phyloP scores from a whole-genome alignment of 1,140 invertebrate species.

The Potamilus streckersoni region DNA sequence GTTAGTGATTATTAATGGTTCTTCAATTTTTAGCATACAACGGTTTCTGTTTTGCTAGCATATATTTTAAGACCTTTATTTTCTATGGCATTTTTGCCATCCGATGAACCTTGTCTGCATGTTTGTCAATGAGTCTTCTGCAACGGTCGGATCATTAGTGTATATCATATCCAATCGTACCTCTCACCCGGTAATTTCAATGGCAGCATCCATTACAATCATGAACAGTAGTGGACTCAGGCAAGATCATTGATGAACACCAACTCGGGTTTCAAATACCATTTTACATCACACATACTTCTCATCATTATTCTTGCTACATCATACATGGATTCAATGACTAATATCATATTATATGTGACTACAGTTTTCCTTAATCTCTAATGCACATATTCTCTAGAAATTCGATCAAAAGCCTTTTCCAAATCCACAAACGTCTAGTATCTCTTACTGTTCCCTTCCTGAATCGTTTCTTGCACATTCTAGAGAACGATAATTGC shows the following conservation, averaged over 20 bases:
- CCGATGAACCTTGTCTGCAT: background rate
- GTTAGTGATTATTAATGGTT: background rate
- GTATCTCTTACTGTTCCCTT: constrained; percentile 6
- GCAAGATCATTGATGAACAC: constrained; percentile 15
- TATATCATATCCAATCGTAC: background rate
- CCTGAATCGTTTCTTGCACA: constrained; percentile 4
- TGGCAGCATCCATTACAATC: background rate
- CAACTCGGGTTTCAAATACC: constrained; percentile 7
- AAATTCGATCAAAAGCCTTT: constrained; percentile 13
- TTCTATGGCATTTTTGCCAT: constrained; percentile 14
- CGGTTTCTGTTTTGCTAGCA: background rate
- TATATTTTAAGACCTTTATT: constrained; percentile 13
- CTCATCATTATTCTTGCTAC: background rate
- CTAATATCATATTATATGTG: constrained; percentile 3
- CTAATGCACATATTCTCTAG: constrained; percentile 11
- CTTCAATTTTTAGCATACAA: too few relatives aligned
- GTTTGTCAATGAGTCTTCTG: constrained; percentile 1
- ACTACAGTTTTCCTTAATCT: constrained; percentile 4
- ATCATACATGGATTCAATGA: constrained; percentile 17
- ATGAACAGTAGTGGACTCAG: constrained; percentile 1
- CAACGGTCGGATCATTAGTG: constrained; percentile 12
- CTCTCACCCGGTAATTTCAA: background rate
- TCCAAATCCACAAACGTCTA: constrained; percentile 7
- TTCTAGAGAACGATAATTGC: constrained; percentile 14
- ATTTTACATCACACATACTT: background rate